Percentiles rank a stretch among this genome's conserved stretches.
phyloP scores from a whole-genome alignment of 2,888 invertebrate species.

The Oligia fasciuncula region DNA sequence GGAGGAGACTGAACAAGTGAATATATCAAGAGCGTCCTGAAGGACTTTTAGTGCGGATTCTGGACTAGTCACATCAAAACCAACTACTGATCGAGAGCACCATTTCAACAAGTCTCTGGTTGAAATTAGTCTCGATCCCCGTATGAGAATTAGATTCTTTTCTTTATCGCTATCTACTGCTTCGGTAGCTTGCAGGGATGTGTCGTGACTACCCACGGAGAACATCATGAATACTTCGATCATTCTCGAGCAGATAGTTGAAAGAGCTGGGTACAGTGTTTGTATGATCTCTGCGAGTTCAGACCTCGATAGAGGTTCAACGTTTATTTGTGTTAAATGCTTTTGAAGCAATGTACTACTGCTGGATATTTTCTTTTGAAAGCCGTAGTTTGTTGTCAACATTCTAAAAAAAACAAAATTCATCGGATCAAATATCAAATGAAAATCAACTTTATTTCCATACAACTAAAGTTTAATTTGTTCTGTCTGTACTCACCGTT shows the following conservation, averaged over 20 bases:
- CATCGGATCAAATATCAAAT: constrained; percentile 11
- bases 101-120: constrained; percentile 98
- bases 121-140: constrained; percentile 92
- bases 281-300: constrained; percentile 94
- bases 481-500: constrained; percentile 89
- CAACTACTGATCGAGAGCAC: constrained; percentile 94
- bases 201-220: constrained; percentile 92
- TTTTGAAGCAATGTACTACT: constrained; percentile 94
- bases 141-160: constrained; percentile 75
- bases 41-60: constrained; percentile 93
- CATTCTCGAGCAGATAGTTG: constrained; percentile 93
- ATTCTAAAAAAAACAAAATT: constrained; percentile 84
- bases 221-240: constrained; percentile 96
- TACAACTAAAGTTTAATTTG: not conserved
- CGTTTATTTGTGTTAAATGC: constrained; percentile 94
- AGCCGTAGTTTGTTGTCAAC: constrained; percentile 90
- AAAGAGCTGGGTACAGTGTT: constrained; percentile 92
- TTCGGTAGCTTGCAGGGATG: constrained; percentile 83
- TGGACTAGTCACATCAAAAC: constrained; percentile 93
- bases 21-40: constrained; percentile 97
- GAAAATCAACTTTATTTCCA: not conserved
- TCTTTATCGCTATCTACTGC: constrained; percentile 68
- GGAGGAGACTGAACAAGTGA: constrained; percentile 94
- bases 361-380: constrained; percentile 91
- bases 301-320: constrained; percentile 93